Conservation (phyloP, 2,113 vertebrate genomes). For the Ramphastos sulfuratus region DNA sequence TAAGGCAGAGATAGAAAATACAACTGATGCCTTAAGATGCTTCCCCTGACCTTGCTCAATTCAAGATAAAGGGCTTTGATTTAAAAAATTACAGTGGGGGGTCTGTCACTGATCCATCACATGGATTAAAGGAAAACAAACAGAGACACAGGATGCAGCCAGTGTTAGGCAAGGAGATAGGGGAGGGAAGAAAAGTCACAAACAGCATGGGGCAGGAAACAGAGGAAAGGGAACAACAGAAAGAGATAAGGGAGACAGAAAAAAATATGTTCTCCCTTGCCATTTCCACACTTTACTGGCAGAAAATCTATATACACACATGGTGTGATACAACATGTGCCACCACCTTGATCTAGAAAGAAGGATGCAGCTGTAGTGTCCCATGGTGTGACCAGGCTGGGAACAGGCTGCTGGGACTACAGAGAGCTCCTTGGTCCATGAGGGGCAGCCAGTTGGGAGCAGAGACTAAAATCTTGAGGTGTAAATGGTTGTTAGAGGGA, state of each 20-base stretch:
- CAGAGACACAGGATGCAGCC: background rate
- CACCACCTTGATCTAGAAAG: background rate
- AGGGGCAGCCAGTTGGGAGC: background rate
- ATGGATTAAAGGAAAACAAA: slow-evolving; percentile 37
- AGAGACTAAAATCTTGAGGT: background rate
- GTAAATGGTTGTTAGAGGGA: background rate
- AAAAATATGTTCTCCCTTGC: background rate
- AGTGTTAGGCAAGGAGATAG: background rate
- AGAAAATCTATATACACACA: background rate
- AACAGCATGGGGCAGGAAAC: background rate
- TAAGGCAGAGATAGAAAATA: slow-evolving; percentile 51
- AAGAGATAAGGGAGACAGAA: background rate
- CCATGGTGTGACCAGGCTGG: fast-evolving
- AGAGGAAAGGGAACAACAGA: background rate
- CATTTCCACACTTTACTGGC: background rate
- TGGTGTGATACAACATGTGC: background rate
- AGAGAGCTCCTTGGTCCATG: background rate
- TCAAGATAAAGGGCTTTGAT: slow-evolving; percentile 64
- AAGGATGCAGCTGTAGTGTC: fast-evolving
- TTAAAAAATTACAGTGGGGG: slow-evolving; percentile 51
- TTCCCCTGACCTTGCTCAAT: slow-evolving; percentile 52
- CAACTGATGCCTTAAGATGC: slow-evolving; percentile 37
- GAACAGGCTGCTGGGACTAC: background rate
- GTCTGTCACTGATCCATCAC: slow-evolving; percentile 27
- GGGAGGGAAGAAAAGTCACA: background rate